Base-by-base conservation (phyloP, 2,797 vertebrate genomes). In the Hyperoplus immaculatus region DNA sequence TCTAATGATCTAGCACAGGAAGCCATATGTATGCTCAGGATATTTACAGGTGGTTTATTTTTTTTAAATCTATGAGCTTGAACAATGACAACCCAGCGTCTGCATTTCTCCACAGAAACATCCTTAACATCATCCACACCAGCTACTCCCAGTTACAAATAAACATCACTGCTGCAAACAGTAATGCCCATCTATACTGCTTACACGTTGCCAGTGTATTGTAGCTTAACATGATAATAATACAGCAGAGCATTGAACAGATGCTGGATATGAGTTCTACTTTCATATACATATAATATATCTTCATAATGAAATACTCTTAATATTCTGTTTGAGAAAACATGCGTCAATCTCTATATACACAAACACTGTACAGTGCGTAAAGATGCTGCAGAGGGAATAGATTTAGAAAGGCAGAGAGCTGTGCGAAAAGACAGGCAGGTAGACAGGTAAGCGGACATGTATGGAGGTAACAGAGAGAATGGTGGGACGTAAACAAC, bases 321-420 rank as follows among this genome's bases (percentile, higher is more conserved):
- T 29, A 85, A 89, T 93, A 93, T 85, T 89, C 77, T 83, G 88
- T 87, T 84, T 78, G 85, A 83, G 88, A 90, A 93, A 92, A 87
- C 93, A 93, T 94, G 93, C 93, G 9, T 88, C 75, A 87, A 68
- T 88, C 81, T 88, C 78, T 93, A 92, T 95, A 87, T 94, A 95
- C 93, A 95, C 86, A 89, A 91, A 88, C 88, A 92, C 86, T 92
- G 78, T 91, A 93, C 90, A 92, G 72, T 81, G 67, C 85, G 57
- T 75, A 53, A 29, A 63, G 87, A 89, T 80, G 81, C 78, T 74
- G 69, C 5, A 10, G 49, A 54, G 18, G 49, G 13, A 8, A 21
- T 56, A n/a, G 42, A 38, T 38, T 54, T n/a, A 57, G 46, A 69
- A 43, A 74, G 54, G 18, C 13, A 49, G 67, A 58, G 57, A 73